phyloP scores from a whole-genome alignment of 1,140 invertebrate genomes.

The Pteromalus puparum region DNA sequence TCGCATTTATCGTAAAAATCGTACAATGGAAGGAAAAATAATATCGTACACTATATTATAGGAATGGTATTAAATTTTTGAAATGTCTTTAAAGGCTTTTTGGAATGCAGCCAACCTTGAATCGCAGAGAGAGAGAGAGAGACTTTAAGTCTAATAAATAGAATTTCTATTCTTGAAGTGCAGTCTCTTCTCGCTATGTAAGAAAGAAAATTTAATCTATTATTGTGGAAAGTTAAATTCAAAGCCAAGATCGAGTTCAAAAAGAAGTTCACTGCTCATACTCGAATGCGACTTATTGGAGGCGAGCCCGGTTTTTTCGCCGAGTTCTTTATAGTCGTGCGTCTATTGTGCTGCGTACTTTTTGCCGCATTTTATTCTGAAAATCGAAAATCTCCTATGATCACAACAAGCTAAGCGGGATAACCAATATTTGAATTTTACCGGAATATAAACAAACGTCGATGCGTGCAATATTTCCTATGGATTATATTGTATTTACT shows the following conservation, averaged over 20 bases:
- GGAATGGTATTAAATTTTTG: background rate
- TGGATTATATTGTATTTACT: no score
- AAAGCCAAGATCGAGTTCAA: background rate
- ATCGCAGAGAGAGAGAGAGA: background rate
- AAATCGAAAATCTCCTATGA: background rate
- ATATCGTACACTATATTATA: background rate
- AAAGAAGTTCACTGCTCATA: slow-evolving; percentile 11
- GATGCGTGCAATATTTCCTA: no score
- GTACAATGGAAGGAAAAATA: background rate
- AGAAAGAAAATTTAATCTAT: slow-evolving; percentile 19
- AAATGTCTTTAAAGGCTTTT: background rate
- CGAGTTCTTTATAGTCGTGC: background rate
- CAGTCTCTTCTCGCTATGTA: background rate
- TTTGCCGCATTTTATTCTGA: background rate
- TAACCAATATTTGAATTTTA: no score
- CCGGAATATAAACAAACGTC: no score
- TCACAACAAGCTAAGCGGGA: no score
- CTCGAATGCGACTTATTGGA: background rate
- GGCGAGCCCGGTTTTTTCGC: no score
- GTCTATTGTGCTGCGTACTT: background rate
- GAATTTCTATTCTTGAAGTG: slow-evolving; percentile 12
- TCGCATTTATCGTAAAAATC: background rate
- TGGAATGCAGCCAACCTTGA: slow-evolving; percentile 1
- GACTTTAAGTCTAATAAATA: slow-evolving; percentile 5
- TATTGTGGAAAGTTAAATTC: background rate